These are phyloP conservation scores for Lepidurus arcticus DNA, from an alignment of 1,140 invertebrate genomes.

Conservation along the genomic window DNA sequence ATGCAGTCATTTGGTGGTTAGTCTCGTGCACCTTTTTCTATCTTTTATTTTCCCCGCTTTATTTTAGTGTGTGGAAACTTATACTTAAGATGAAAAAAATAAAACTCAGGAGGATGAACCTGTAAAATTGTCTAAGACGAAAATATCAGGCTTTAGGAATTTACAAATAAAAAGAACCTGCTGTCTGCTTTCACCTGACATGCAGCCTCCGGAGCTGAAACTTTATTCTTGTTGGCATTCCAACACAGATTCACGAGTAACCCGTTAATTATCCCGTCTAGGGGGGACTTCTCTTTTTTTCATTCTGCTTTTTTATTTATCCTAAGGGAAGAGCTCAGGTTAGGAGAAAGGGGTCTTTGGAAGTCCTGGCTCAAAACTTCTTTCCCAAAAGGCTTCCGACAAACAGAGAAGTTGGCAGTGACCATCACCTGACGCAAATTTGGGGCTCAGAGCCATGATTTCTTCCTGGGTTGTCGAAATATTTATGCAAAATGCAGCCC, in stretches of 20 bases:
- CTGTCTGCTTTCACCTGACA: slow-evolving; percentile 17
- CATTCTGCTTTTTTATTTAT: background rate
- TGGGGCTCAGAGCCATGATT: too few relatives aligned
- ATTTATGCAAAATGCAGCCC: too few relatives aligned
- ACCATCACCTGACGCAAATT: background rate
- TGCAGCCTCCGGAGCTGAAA: slow-evolving; percentile 1
- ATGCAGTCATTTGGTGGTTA: background rate
- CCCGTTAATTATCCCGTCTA: slow-evolving; percentile 15
- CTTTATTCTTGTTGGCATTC: slow-evolving; percentile 5
- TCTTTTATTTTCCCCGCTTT: too few relatives aligned
- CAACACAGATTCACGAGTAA: slow-evolving; percentile 21
- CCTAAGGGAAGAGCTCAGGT: background rate
- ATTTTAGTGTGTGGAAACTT: too few relatives aligned
- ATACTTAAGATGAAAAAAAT: too few relatives aligned
- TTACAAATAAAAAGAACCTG: background rate
- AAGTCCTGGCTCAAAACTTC: background rate
- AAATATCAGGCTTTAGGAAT: background rate
- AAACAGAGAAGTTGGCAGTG: background rate
- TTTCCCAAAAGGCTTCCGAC: background rate
- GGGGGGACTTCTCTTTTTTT: background rate
- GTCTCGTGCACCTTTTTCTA: background rate
- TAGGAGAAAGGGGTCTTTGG: background rate
- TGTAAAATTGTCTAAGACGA: background rate
- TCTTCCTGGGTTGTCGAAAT: too few relatives aligned
- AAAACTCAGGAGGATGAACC: background rate